Evolutionary conservation across 2,113 vertebrate genomes (phyloP), one percentile per base, ranked within the genome.

Genomic region (Falco punctatus): DNA sequence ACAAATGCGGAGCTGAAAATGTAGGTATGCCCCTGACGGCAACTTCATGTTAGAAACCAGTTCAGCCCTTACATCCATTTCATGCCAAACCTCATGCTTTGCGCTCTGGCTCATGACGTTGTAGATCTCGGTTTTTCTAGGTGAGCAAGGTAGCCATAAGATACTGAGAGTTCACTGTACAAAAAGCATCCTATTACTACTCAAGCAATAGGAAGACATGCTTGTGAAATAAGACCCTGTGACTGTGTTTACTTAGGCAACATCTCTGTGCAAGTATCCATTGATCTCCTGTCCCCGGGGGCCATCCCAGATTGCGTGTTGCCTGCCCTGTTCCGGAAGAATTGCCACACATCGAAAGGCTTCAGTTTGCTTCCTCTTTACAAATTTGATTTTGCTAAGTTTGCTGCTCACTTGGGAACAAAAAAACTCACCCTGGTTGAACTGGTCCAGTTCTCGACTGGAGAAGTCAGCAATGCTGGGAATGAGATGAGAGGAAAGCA

Each of bases 231-330:
- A 74, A 1, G 11, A 14, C 30, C 80, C n/a, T 4, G 11, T 96
- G 95, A 92, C 94, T 52, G 48, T 88, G 75, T 92, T 95, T 86
- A 88, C 88, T 97, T 96, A 52, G 65, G 95, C 96, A 97, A 96
- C 59, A 71, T 75, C 72, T 81, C 82, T 5, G 1, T 84, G 82
- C 52, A 52, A 96, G 65, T 57, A 11, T 95, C 64, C 96, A 97
- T 96, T 97, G 95, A 96, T 97, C 86, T 81, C 44, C 11, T 59
- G 83, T 35, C 32, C 65, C 27, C 8, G 2, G 55, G 86, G 80
- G 67, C 40, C 6, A 1, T 92, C 94, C 94, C 64, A 61, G 75
- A 94, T 96, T 97, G 96, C 86, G 0, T 12, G 59, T 40, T 0
- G 11, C 55, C 42, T 66, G 87, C 87, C 46, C 71, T 59, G 72